These are phyloP conservation scores for Tragelaphus imberbis DNA, from an alignment of 2,113 vertebrate species.

Conservation along the genomic window DNA sequence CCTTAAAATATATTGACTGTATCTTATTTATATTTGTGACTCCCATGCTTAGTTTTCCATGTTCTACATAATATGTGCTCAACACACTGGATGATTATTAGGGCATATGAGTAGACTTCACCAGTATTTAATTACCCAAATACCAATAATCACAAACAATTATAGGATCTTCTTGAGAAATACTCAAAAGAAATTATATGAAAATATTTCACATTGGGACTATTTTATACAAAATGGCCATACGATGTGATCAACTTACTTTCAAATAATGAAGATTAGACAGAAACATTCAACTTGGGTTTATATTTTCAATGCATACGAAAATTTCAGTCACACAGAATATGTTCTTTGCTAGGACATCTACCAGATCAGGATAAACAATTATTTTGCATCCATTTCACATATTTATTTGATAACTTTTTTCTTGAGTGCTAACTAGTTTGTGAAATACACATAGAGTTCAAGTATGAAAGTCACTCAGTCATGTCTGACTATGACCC, in stretches of 20 bases:
- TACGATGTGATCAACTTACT: neutral
- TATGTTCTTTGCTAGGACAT: neutral
- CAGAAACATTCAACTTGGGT: neutral
- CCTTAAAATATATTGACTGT: neutral
- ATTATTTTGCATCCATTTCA: neutral
- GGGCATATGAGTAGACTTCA: neutral
- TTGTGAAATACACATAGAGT: neutral
- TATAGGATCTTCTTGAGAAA: neutral
- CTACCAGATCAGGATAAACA: neutral
- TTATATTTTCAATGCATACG: neutral
- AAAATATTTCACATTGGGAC: neutral
- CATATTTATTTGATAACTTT: neutral
- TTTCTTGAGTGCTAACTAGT: neutral
- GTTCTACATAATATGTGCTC: neutral
- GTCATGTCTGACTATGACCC: neutral
- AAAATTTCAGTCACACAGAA: neutral
- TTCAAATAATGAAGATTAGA: neutral
- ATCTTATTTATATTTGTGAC: neutral
- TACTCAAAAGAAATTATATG: neutral
- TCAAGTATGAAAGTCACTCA: neutral
- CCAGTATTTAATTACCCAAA: neutral
- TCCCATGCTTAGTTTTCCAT: neutral
- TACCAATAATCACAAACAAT: neutral
- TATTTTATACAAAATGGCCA: neutral
- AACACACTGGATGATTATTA: neutral